phyloP scores from a whole-genome alignment of 2,797 vertebrate species.

The Pristis pectinata region DNA sequence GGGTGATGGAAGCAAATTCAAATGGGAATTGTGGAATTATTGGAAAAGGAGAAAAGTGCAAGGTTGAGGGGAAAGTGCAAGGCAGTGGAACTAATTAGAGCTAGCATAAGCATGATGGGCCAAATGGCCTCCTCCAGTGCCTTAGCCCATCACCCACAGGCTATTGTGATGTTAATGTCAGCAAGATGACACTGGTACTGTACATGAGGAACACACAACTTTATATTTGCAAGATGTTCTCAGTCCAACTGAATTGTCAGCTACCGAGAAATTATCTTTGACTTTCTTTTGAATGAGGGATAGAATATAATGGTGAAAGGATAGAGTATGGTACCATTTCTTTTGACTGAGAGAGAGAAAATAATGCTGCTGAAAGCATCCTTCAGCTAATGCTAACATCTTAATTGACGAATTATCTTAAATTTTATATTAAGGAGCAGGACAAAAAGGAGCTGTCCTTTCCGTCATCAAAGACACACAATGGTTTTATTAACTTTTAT shows the following conservation, averaged over 20 bases:
- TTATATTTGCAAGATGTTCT: neutral
- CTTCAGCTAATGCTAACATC: neutral
- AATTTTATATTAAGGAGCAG: neutral
- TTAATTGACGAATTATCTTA: neutral
- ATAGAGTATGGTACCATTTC: too few relatives aligned
- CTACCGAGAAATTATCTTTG: too few relatives aligned
- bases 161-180: neutral
- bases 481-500: neutral
- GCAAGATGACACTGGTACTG: neutral
- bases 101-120: neutral
- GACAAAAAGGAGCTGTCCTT: neutral
- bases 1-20: neutral
- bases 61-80: neutral
- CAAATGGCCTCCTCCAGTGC: too few relatives aligned
- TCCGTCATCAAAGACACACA: neutral
- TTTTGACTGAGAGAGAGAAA: too few relatives aligned
- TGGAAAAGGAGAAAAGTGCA: neutral
- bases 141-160: neutral
- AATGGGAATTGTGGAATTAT: neutral
- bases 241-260: neutral
- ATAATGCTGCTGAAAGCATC: too few relatives aligned
- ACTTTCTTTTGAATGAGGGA: too few relatives aligned
- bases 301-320: too few relatives aligned
- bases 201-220: neutral
- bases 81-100: neutral